phyloP scores from a whole-genome alignment of 2,113 vertebrate species.

The Archocentrus centrarchus region DNA sequence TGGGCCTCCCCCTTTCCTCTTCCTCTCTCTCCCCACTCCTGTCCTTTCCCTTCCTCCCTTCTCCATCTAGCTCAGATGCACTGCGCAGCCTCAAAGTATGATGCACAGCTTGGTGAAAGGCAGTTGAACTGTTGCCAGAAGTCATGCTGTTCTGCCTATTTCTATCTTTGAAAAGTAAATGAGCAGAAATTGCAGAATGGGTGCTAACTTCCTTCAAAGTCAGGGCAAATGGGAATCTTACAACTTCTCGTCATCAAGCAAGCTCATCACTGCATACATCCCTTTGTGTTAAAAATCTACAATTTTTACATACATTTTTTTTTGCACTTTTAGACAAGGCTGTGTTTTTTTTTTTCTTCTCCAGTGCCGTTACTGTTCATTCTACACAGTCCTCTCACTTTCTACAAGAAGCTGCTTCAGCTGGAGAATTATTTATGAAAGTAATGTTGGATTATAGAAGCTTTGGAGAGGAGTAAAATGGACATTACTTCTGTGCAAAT shows the following conservation, averaged over 20 bases:
- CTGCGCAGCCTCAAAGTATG: constrained; percentile 41
- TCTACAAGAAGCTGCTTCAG: background rate
- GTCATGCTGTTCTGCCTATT: constrained; percentile 57
- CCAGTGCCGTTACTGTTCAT: background rate
- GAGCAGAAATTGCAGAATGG: constrained; percentile 48
- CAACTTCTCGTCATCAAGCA: rapidly evolving
- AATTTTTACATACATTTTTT: background rate
- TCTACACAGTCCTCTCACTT: background rate
- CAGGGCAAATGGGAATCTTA: constrained; percentile 3
- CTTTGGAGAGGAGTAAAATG: constrained; percentile 3
- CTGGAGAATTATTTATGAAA: background rate
- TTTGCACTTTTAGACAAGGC: background rate
- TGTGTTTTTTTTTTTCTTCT: background rate
- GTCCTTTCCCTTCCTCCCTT: background rate
- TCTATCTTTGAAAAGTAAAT: constrained; percentile 50
- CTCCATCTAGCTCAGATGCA: constrained; percentile 65
- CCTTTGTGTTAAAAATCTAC: too few relatives aligned
- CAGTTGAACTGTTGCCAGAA: constrained; percentile 66
- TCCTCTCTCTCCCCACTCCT: background rate
- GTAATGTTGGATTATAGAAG: constrained; percentile 4
- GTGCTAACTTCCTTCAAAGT: constrained; percentile 41
- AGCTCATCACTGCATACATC: too few relatives aligned
- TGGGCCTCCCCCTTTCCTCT: constrained; percentile 38
- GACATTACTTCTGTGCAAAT: background rate
- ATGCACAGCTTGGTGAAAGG: constrained; percentile 70